phyloP scores from a whole-genome alignment of 1,140 invertebrate genomes.

The Trichomalopsis sarcophagae region DNA sequence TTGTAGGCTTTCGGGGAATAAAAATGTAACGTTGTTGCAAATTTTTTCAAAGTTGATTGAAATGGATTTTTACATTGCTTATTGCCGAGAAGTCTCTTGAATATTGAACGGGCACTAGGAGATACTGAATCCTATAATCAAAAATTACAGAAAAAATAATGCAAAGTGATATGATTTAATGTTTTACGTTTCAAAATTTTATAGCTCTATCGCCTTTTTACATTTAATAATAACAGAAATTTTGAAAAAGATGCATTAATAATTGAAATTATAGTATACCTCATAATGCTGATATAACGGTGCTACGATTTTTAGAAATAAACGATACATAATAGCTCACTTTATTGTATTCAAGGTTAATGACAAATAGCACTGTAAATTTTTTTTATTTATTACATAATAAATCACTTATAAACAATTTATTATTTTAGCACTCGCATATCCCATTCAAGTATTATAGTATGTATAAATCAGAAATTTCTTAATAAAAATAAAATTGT shows the following conservation, averaged over 20 bases:
- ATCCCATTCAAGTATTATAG: no score
- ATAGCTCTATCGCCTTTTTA: not conserved
- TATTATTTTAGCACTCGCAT: no score
- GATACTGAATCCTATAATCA: not conserved
- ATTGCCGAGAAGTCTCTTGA: not conserved
- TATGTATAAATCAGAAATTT: no score
- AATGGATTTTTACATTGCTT: not conserved
- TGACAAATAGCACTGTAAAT: not conserved
- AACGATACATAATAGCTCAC: not conserved
- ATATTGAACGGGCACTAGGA: not conserved
- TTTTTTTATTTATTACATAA: no score
- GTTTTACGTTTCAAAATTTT: not conserved
- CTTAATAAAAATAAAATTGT: no score
- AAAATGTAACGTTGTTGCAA: slow-evolving; percentile 32
- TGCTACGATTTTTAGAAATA: not conserved
- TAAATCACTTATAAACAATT: no score
- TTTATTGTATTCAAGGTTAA: not conserved
- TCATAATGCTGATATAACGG: not conserved
- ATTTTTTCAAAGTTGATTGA: not conserved
- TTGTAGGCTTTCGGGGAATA: slow-evolving; percentile 14
- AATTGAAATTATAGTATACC: not conserved
- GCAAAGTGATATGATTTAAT: not conserved
- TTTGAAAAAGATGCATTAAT: slow-evolving; percentile 8
- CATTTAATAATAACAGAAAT: not conserved
- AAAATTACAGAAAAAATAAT: slow-evolving; percentile 1